Percentiles rank a stretch among this genome's conserved stretches.
phyloP scores from a whole-genome alignment of 2,797 vertebrate genomes.

The Onychomys torridus region DNA sequence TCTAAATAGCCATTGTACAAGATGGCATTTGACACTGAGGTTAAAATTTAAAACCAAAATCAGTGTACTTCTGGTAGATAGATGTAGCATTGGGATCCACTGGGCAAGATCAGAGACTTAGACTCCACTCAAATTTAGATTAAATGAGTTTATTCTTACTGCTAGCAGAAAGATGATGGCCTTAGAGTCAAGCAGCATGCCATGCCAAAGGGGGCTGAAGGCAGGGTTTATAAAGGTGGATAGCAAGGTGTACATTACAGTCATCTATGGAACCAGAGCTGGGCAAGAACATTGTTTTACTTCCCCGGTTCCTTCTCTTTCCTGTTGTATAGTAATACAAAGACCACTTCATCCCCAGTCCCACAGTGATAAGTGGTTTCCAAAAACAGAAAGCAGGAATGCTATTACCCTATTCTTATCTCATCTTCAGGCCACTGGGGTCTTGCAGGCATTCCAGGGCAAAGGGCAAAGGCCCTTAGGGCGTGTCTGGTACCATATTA shows the following conservation, averaged over 20 bases:
- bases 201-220: background rate
- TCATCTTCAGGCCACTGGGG: background rate
- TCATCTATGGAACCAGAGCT: background rate
- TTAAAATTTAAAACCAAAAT: slow-evolving; percentile 49
- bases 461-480: background rate
- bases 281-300: background rate
- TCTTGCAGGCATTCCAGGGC: background rate
- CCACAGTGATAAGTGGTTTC: background rate
- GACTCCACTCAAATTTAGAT: background rate
- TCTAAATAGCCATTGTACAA: slow-evolving; percentile 26
- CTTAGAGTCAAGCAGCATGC: background rate
- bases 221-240: background rate
- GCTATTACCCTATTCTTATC: background rate
- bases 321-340: background rate
- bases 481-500: background rate
- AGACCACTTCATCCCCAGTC: background rate
- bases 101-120: background rate
- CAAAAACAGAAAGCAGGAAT: background rate
- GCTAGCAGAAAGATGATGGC: background rate
- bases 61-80: background rate
- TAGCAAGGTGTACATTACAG: background rate
- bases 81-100: background rate
- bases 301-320: background rate
- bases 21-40: background rate
- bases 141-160: background rate